These are phyloP conservation scores for Fistularia tabacaria DNA, from an alignment of 2,797 vertebrate species.

Conservation along the genomic window DNA sequence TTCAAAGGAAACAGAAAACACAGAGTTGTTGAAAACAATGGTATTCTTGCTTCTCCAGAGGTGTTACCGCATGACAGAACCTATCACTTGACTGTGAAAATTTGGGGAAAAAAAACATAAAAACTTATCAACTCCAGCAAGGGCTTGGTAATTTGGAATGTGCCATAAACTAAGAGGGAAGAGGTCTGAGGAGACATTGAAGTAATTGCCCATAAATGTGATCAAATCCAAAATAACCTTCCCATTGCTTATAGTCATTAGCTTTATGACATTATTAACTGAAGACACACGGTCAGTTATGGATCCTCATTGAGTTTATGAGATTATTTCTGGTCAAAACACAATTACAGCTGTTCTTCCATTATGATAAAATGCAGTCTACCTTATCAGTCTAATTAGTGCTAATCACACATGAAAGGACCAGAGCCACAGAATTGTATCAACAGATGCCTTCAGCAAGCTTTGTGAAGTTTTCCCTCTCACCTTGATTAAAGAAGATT, in stretches of 20 bases:
- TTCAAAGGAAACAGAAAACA: constrained; percentile 50
- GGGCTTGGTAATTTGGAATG: constrained; percentile 55
- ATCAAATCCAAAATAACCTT: constrained; percentile 59
- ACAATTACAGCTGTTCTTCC: constrained; percentile 51
- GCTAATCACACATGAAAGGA: constrained; percentile 72
- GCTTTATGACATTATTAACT: constrained; percentile 64
- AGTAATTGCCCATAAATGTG: constrained; percentile 66
- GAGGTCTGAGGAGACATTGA: constrained; percentile 31
- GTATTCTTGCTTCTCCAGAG: constrained; percentile 32
- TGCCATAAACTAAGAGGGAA: constrained; percentile 37
- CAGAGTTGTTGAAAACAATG: constrained; percentile 43
- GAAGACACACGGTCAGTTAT: constrained; percentile 52
- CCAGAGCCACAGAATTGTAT: constrained; percentile 55
- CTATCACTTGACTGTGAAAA: constrained; percentile 48
- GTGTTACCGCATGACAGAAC: constrained; percentile 48
- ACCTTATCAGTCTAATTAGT: constrained; percentile 72
- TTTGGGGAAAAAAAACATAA: constrained; percentile 64
- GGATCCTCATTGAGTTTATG: constrained; percentile 53
- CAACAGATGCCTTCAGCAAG: constrained; percentile 67
- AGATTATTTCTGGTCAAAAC: constrained; percentile 66
- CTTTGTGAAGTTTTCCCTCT: constrained; percentile 54
- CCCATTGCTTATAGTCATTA: constrained; percentile 66
- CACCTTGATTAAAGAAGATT: constrained; percentile 55
- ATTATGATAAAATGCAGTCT: constrained; percentile 57
- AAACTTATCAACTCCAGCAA: constrained; percentile 62